A percentile compares a stretch with the other conserved stretches of the same genome.
phyloP scores from a whole-genome alignment of 2,113 vertebrate species.

The Anarrhichthys ocellatus region DNA sequence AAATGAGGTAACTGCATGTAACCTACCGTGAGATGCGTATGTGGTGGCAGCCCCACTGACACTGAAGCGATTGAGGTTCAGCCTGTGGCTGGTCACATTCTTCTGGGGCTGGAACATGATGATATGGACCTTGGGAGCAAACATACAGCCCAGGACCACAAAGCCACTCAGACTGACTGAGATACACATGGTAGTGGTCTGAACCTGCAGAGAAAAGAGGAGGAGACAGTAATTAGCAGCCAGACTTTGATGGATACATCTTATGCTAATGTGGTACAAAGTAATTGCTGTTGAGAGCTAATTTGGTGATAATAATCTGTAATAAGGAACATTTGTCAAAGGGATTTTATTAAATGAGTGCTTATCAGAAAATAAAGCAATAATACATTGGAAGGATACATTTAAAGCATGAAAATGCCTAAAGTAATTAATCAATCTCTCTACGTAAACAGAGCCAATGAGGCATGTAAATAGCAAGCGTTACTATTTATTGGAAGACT shows the following conservation, averaged over 20 bases:
- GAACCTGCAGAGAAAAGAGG: constrained; percentile 85
- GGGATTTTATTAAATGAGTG: constrained; percentile 5
- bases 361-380: constrained; percentile 13
- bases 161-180: constrained; percentile 98
- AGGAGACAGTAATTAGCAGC: constrained; percentile 30
- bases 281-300: constrained; percentile 22
- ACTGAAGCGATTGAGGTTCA: constrained; percentile 97
- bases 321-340: constrained; percentile 34
- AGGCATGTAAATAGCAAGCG: constrained; percentile 25
- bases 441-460: constrained; percentile 2
- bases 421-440: constrained; percentile 5
- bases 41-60: constrained; percentile 93
- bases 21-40: constrained; percentile 93
- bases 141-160: constrained; percentile 97
- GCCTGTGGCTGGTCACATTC: constrained; percentile 96
- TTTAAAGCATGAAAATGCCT: constrained; percentile 1
- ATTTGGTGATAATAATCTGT: constrained; percentile 62
- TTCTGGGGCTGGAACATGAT: constrained; percentile 99
- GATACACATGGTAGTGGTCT: constrained; percentile 99
- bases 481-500: constrained; percentile 43
- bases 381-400: constrained; percentile 9
- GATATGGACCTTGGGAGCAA: constrained; percentile 98
- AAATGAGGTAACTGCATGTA: constrained; percentile 49
- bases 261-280: constrained; percentile 38
- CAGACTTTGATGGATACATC: constrained; percentile 41